phyloP scores from a whole-genome alignment of 2,888 invertebrate species.

The Machimus rusticus region DNA sequence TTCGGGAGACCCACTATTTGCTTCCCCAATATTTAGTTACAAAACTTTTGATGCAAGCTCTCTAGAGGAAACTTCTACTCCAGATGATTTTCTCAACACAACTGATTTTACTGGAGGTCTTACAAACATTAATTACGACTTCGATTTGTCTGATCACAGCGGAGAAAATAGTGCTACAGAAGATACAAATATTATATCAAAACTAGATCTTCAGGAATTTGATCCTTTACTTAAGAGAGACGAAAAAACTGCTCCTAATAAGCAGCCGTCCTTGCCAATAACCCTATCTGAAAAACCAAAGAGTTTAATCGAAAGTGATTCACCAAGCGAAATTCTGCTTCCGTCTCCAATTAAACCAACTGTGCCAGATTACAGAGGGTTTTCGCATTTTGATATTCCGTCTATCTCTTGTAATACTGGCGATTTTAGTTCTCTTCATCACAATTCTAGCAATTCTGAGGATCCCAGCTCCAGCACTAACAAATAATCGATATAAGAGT shows the following conservation, averaged over 20 bases:
- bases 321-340: constrained; percentile 63
- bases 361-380: constrained; percentile 68
- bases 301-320: constrained; percentile 60
- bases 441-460: neutral
- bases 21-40: constrained; percentile 66
- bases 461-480: neutral
- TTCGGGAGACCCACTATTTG: constrained; percentile 67
- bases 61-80: constrained; percentile 66
- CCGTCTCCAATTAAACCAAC: constrained; percentile 70
- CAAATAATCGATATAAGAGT: neutral
- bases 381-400: constrained; percentile 71
- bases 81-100: constrained; percentile 65
- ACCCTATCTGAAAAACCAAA: constrained; percentile 44
- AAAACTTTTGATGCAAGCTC: constrained; percentile 69
- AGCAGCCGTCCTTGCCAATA: neutral
- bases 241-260: neutral
- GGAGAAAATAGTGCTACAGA: constrained; percentile 76
- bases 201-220: constrained; percentile 60
- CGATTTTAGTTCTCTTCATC: constrained; percentile 62
- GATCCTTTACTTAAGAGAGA: constrained; percentile 56
- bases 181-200: constrained; percentile 63
- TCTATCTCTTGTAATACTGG: constrained; percentile 73
- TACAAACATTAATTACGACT: constrained; percentile 78
- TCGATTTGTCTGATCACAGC: constrained; percentile 77
- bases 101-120: constrained; percentile 69